These are phyloP conservation scores for Nothura maculosa DNA, from an alignment of 2,797 vertebrate species.

Conservation along the genomic window DNA sequence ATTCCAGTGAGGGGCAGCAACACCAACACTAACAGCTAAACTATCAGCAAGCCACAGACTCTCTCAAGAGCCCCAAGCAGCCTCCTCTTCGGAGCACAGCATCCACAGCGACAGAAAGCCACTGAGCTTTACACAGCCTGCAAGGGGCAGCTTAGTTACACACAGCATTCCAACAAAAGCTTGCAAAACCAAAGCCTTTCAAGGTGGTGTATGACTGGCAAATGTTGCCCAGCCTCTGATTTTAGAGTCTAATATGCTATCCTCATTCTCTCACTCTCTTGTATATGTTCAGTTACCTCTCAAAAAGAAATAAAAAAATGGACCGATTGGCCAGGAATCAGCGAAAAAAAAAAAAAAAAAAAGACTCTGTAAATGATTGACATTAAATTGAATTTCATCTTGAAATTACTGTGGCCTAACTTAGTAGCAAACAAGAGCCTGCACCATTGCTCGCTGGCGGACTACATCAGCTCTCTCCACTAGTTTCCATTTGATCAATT, in stretches of 20 bases:
- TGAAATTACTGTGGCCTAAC: not conserved
- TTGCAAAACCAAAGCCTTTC: not conserved
- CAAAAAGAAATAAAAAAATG: not conserved
- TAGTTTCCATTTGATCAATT: not conserved
- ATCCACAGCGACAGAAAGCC: not conserved
- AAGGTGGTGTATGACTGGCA: not conserved
- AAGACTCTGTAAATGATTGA: not conserved
- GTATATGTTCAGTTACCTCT: not conserved
- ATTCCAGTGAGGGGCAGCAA: not conserved
- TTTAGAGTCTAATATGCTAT: not conserved
- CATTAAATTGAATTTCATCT: not conserved
- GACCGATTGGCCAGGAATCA: not conserved
- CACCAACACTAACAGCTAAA: not conserved
- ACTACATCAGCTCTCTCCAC: not conserved
- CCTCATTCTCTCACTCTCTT: not conserved
- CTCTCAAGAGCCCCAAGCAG: not conserved
- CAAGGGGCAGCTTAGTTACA: not conserved
- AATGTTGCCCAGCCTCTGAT: not conserved
- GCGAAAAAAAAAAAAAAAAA: not conserved
- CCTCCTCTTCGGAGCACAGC: not conserved
- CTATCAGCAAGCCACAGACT: not conserved
- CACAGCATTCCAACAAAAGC: conserved; percentile 15
- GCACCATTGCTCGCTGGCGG: not conserved
- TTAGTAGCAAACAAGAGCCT: not conserved
- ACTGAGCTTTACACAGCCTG: not conserved